These are phyloP conservation scores for Nasua narica DNA, from an alignment of 2,797 vertebrate genomes.

Conservation along the genomic window DNA sequence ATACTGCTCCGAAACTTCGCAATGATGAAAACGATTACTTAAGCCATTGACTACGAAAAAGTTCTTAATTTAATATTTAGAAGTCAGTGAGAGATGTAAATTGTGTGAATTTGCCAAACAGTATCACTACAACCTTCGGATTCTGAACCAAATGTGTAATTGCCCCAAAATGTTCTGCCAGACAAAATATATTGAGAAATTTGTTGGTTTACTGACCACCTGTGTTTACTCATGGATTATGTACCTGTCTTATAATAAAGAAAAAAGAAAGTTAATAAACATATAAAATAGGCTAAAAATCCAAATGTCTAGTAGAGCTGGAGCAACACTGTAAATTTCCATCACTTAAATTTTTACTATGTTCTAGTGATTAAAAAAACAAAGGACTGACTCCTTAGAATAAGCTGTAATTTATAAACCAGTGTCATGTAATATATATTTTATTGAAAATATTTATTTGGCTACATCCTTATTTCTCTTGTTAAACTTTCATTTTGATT, in stretches of 20 bases:
- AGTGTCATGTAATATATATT: neutral
- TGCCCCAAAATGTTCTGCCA: conserved; percentile 54
- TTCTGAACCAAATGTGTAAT: conserved; percentile 63
- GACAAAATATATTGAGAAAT: conserved; percentile 58
- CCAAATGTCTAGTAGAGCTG: neutral
- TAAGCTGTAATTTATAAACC: neutral
- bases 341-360: neutral
- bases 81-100: conserved; percentile 44
- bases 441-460: conserved; percentile 1
- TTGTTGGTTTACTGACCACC: conserved; percentile 44
- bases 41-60: neutral
- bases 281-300: conserved; percentile 47
- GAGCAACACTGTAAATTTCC: neutral
- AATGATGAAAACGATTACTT: conserved; percentile 1
- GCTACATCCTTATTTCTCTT: neutral
- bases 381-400: neutral
- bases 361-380: neutral
- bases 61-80: conserved; percentile 56
- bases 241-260: conserved; percentile 36
- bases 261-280: conserved; percentile 32
- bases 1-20: neutral
- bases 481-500: conserved; percentile 21
- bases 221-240: conserved; percentile 50
- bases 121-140: conserved; percentile 53
- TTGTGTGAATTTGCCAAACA: conserved; percentile 59